These are phyloP conservation scores for Ochotona curzoniae DNA, from an alignment of 2,113 vertebrate genomes.

Conservation along the genomic window DNA sequence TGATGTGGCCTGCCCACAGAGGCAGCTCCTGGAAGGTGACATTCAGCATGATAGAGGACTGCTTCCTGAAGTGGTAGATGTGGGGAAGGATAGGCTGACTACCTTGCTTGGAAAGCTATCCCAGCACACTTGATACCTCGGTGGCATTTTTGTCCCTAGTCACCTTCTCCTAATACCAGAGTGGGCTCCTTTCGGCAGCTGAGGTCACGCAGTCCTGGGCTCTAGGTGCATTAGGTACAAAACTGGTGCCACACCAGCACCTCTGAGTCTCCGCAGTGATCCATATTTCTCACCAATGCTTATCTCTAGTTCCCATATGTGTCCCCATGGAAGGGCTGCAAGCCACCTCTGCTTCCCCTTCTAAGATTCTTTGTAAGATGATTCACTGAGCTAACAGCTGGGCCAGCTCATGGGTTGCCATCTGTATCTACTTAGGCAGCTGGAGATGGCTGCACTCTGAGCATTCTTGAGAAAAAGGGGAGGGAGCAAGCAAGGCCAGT, in stretches of 20 bases:
- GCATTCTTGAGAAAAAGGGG: constrained; percentile 27
- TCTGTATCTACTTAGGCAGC: constrained; percentile 42
- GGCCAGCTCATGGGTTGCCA: constrained; percentile 66
- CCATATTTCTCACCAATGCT: constrained; percentile 76
- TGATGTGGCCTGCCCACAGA: constrained; percentile 74
- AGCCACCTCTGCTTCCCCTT: constrained; percentile 55
- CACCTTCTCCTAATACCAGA: constrained; percentile 83
- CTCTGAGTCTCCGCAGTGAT: constrained; percentile 73
- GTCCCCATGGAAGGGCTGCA: constrained; percentile 44
- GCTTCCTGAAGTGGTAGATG: constrained; percentile 66
- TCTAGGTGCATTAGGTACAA: constrained; percentile 82
- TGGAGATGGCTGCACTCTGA: constrained; percentile 77
- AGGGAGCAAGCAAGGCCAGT: constrained; percentile 35
- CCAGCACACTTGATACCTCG: constrained; percentile 12
- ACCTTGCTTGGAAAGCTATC: constrained; percentile 51
- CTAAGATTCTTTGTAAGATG: constrained; percentile 6
- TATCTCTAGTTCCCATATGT: constrained; percentile 58
- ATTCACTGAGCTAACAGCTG: constrained; percentile 61
- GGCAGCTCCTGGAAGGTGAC: constrained; percentile 86
- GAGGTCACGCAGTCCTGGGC: constrained; percentile 22
- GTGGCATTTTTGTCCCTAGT: neutral
- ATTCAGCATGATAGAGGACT: constrained; percentile 76
- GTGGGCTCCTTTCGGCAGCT: constrained; percentile 72
- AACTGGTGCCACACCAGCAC: constrained; percentile 72
- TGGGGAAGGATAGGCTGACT: constrained; percentile 42